These are phyloP conservation scores for Sinocyclocheilus rhinocerous DNA, from an alignment of 2,113 vertebrate genomes.

Conservation along the genomic window DNA sequence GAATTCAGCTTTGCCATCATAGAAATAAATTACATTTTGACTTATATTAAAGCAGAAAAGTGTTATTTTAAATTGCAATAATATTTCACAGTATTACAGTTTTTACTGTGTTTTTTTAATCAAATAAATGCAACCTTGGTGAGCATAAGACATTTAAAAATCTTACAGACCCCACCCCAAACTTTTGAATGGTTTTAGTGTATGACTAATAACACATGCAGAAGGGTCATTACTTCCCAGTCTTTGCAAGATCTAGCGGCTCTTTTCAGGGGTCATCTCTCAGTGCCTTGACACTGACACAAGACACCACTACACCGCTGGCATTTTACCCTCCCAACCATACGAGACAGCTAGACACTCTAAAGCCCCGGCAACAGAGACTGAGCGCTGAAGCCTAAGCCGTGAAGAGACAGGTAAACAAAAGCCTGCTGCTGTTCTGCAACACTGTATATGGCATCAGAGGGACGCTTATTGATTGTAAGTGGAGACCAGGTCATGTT, in stretches of 20 bases:
- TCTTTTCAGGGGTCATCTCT: not conserved
- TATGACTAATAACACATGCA: not conserved
- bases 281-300: slow-evolving; percentile 28
- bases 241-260: not conserved
- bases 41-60: too few relatives aligned
- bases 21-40: too few relatives aligned
- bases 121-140: not conserved
- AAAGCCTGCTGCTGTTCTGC: not conserved
- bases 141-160: not conserved
- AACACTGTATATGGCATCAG: slow-evolving; percentile 4
- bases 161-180: too few relatives aligned
- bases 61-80: too few relatives aligned
- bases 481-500: slow-evolving; percentile 35
- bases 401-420: slow-evolving; percentile 40
- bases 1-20: too few relatives aligned
- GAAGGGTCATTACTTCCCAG: not conserved
- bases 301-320: slow-evolving; percentile 34
- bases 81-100: too few relatives aligned
- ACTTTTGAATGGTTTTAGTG: not conserved
- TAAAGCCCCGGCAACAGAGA: not conserved
- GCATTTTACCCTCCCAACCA: slow-evolving; percentile 18
- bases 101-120: not conserved
- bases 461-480: slow-evolving; percentile 7
- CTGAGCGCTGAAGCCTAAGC: not conserved
- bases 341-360: not conserved